Evolutionary conservation across 2,113 vertebrate species (phyloP).

Genomic region (Seriola aureovittata): DNA sequence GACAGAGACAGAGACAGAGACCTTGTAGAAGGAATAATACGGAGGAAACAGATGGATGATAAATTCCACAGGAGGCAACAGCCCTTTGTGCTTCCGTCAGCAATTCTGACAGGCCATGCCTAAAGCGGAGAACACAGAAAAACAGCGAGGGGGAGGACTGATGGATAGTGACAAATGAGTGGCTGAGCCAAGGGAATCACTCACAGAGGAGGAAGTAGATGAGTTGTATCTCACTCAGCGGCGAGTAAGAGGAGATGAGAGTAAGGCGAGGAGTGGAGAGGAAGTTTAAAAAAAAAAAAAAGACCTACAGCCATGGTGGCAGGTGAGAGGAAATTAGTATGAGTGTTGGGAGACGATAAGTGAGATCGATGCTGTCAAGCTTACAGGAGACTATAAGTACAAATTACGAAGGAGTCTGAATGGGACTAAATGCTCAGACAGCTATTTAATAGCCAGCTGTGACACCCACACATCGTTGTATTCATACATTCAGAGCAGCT

Average conservation of each 20-base stretch:
- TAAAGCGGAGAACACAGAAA: slow-evolving; percentile 35
- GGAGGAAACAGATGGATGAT: slow-evolving; percentile 62
- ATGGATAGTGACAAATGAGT: slow-evolving; percentile 51
- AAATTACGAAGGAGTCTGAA: slow-evolving; percentile 39
- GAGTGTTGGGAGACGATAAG: slow-evolving; percentile 30
- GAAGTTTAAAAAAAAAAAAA: background rate
- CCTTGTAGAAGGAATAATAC: slow-evolving; percentile 22
- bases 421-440: slow-evolving; percentile 45
- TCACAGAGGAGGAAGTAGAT: slow-evolving; percentile 20
- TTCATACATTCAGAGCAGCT: slow-evolving; percentile 37
- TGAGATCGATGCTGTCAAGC: slow-evolving; percentile 19
- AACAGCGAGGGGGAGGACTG: slow-evolving; percentile 18
- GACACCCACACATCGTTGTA: slow-evolving; percentile 38
- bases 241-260: background rate
- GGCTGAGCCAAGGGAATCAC: slow-evolving; percentile 45
- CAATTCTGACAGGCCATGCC: slow-evolving; percentile 52
- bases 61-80: slow-evolving; percentile 59
- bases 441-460: slow-evolving; percentile 63
- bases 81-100: slow-evolving; percentile 69
- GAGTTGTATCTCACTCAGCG: slow-evolving; percentile 9
- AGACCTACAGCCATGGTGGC: background rate
- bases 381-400: slow-evolving; percentile 33
- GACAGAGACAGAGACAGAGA: background rate
- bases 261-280: slow-evolving; percentile 20
- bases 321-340: slow-evolving; percentile 13